Conservation (phyloP, 2,888 invertebrate genomes). For the Baronia brevicornis region DNA sequence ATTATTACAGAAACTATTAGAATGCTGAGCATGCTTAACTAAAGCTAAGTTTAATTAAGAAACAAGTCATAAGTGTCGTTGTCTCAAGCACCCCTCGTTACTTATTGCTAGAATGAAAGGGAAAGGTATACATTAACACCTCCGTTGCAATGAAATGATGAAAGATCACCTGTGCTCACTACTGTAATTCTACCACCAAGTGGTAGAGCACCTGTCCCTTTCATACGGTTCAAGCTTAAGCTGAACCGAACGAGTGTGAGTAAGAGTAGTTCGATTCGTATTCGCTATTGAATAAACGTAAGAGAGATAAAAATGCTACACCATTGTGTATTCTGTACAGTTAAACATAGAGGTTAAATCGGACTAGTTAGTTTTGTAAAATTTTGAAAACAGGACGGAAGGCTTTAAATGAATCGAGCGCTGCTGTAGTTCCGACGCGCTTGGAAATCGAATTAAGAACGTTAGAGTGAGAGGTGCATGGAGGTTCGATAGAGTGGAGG, state of each 20-base stretch:
- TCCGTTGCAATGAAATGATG: slow-evolving; percentile 55
- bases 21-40: slow-evolving; percentile 63
- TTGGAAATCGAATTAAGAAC: slow-evolving; percentile 72
- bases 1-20: slow-evolving; percentile 49
- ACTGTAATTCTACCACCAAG: slow-evolving; percentile 70
- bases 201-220: slow-evolving; percentile 74
- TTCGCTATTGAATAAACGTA: slow-evolving; percentile 32
- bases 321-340: slow-evolving; percentile 27
- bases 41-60: slow-evolving; percentile 55
- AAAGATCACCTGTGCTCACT: slow-evolving; percentile 77
- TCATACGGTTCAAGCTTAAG: slow-evolving; percentile 70
- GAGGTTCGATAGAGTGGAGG: slow-evolving; percentile 57
- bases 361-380: slow-evolving; percentile 18
- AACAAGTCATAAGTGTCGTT: slow-evolving; percentile 36
- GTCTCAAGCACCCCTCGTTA: slow-evolving; percentile 33
- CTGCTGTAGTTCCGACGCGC: slow-evolving; percentile 69
- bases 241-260: slow-evolving; percentile 72
- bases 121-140: slow-evolving; percentile 60
- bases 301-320: slow-evolving; percentile 13
- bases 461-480: slow-evolving; percentile 70
- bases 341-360: slow-evolving; percentile 19
- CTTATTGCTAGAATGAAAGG: slow-evolving; percentile 38
- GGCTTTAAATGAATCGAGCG: slow-evolving; percentile 65
- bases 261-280: slow-evolving; percentile 62
- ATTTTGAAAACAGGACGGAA: slow-evolving; percentile 62